Evolutionary conservation across 2,797 vertebrate species (phyloP), one percentile per base, ranked within the genome.

Genomic region (Buphagus erythrorhynchus): DNA sequence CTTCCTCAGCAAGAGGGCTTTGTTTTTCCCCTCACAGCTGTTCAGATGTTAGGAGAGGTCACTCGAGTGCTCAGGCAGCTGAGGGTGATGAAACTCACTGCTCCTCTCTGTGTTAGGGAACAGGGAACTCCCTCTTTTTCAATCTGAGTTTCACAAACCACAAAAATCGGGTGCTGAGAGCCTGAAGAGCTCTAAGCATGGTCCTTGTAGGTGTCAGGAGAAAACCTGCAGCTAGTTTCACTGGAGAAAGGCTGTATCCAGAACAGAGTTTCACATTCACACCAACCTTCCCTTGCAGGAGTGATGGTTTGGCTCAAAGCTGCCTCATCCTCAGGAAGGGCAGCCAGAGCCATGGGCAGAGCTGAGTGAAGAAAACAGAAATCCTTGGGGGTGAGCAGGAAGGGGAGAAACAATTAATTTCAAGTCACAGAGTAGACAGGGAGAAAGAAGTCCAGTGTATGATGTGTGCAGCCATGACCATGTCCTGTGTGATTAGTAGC

Each of bases 21-120:
- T 94, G 95, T 79, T 95, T 95, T 92, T 89, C 48, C 61, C 14
- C 26, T 79, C 48, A 48, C 73, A 81, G 65, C 63, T 46, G 59
- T 81, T 80, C 15, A 63, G 48, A 73, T 67, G 45, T 63, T 46
- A 59, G 1, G 1, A 62, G 73, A 88, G 80, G 77, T 79, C 67
- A 69, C 40, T 49, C 43, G 11, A 65, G 71, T 90, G 88, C 87
- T 55, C 43, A 83, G 73, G 33, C 48, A 90, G 63, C 69, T 69
- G 33, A 77, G 57, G 74, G 55, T 10, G 16, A 40, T 76, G 16
- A 49, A 90, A 73, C 58, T 79, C 77, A 35, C 51, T 73, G 77
- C 74, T 66, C 57, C 13, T 29, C 22, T 49, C 58, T 48, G 54
- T 48, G 26, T 15, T 57, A 36, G 42, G 36, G 78, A 88, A 54